These are phyloP conservation scores for Exocentrus adspersus DNA, from an alignment of 2,888 invertebrate species.

Conservation along the genomic window DNA sequence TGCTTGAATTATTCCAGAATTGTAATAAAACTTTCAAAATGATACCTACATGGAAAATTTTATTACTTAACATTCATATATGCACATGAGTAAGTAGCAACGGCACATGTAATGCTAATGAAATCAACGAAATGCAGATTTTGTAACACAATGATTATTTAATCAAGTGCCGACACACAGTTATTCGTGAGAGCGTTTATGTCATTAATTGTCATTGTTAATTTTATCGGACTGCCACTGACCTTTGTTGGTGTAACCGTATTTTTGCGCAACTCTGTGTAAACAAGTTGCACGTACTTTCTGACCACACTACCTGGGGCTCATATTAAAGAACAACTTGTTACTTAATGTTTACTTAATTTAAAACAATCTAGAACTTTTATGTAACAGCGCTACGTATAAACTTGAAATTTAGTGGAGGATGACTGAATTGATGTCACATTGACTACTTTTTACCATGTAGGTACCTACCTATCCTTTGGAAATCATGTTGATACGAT, in stretches of 20 bases:
- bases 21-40: no score
- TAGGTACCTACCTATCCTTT: no score
- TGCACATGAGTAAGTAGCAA: neutral
- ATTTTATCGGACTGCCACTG: constrained; percentile 30
- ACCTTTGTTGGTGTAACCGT: constrained; percentile 37
- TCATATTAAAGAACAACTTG: neutral
- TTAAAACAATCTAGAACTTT: neutral
- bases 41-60: no score
- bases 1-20: no score
- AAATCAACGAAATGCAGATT: constrained; percentile 36
- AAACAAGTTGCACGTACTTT: neutral
- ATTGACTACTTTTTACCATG: no score
- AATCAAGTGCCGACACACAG: constrained; percentile 30
- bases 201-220: constrained; percentile 32
- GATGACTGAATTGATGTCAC: no score
- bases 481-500: no score
- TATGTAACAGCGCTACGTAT: neutral
- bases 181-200: constrained; percentile 47
- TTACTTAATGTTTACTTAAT: neutral
- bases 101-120: neutral
- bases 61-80: neutral
- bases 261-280: constrained; percentile 16
- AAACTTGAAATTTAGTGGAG: neutral
- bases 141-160: constrained; percentile 47
- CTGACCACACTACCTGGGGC: neutral